These are phyloP conservation scores for Sialia sialis DNA, from an alignment of 2,113 vertebrate species.

Conservation along the genomic window DNA sequence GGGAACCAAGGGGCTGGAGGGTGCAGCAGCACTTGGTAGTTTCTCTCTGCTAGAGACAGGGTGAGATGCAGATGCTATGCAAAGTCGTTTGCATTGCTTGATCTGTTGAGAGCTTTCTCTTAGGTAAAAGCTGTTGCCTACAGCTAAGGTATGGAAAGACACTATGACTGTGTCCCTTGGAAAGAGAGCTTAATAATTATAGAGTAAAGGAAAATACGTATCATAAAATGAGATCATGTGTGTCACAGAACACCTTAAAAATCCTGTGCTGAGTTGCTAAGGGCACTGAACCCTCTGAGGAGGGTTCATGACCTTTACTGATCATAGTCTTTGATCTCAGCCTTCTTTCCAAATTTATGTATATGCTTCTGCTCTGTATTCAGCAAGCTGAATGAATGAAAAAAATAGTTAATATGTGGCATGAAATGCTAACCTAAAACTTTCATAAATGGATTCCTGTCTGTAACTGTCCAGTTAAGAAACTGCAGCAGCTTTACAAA, in stretches of 20 bases:
- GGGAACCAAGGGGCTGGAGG: background rate
- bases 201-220: background rate
- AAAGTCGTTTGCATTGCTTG: background rate
- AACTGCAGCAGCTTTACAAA: slow-evolving; percentile 14
- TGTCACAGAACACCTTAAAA: background rate
- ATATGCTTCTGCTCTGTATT: background rate
- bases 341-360: background rate
- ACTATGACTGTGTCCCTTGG: background rate
- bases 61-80: background rate
- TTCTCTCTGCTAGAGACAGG: background rate
- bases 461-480: slow-evolving; percentile 1
- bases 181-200: background rate
- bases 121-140: background rate
- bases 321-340: background rate
- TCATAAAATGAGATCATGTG: background rate
- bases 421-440: background rate
- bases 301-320: background rate
- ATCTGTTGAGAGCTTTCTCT: background rate
- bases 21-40: background rate
- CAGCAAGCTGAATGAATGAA: background rate
- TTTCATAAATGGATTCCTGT: background rate
- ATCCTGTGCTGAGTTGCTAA: background rate
- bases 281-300: background rate
- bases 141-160: background rate
- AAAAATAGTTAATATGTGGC: background rate